These are phyloP conservation scores for Halichoeres trimaculatus DNA, from an alignment of 2,113 vertebrate species.

Conservation along the genomic window DNA sequence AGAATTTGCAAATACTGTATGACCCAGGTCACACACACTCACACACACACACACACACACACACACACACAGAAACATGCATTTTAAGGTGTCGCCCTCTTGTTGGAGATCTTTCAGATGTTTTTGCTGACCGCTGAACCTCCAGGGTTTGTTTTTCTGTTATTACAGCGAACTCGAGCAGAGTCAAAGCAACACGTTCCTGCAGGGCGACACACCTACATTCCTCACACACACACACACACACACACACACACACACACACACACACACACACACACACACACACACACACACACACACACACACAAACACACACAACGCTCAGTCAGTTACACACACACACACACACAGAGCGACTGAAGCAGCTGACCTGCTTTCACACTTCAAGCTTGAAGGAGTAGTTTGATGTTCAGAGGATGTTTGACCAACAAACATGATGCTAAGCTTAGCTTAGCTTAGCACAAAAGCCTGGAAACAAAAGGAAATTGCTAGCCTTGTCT, in stretches of 20 bases:
- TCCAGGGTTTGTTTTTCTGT: slow-evolving; percentile 54
- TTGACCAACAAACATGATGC: neutral
- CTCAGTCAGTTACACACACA: neutral
- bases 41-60: slow-evolving; percentile 12
- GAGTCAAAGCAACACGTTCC: slow-evolving; percentile 32
- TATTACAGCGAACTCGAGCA: slow-evolving; percentile 36
- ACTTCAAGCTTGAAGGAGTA: neutral
- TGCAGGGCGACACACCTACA: slow-evolving; percentile 47
- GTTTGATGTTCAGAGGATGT: neutral
- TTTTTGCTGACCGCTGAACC: slow-evolving; percentile 1
- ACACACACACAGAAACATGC: neutral
- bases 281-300: slow-evolving; percentile 7
- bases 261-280: slow-evolving; percentile 46
- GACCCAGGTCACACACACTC: slow-evolving; percentile 14
- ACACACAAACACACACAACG: no score
- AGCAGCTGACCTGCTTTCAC: slow-evolving; percentile 11
- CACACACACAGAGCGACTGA: neutral
- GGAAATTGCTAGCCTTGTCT: neutral
- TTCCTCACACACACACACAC: slow-evolving; percentile 33
- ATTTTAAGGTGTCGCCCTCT: no score
- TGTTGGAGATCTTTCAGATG: no score
- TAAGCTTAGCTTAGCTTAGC: slow-evolving; percentile 31
- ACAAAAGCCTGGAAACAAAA: neutral
- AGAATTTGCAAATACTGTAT: slow-evolving; percentile 12
- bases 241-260: neutral